A percentile compares a stretch with the other conserved stretches of the same genome.
These are phyloP conservation scores for Calcarius lapponicus DNA, from an alignment of 2,797 vertebrate species.

Conservation along the genomic window DNA sequence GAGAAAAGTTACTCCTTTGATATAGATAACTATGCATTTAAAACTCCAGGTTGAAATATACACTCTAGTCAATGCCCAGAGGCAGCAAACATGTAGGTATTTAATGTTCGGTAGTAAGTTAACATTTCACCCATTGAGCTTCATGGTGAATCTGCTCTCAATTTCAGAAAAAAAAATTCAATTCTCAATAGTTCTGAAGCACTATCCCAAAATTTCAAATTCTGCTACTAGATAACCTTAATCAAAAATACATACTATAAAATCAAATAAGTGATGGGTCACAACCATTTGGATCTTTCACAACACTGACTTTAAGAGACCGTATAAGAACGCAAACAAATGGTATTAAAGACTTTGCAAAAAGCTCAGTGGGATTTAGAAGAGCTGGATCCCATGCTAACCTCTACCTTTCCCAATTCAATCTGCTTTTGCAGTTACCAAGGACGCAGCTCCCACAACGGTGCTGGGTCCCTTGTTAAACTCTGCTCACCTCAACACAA, in stretches of 20 bases:
- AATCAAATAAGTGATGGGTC: neutral
- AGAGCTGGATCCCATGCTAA: neutral
- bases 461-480: neutral
- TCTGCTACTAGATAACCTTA: neutral
- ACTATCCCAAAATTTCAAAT: neutral
- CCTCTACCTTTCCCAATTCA: neutral
- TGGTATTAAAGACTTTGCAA: neutral
- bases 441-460: rapidly evolving
- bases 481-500: neutral
- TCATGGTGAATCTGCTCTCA: neutral
- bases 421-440: neutral
- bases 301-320: neutral
- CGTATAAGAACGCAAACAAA: neutral
- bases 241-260: neutral
- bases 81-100: neutral
- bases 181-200: neutral
- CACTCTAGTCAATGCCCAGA: neutral
- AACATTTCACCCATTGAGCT: neutral
- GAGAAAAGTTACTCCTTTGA: neutral
- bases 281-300: neutral
- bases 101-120: neutral
- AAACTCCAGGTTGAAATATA: neutral
- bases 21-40: neutral
- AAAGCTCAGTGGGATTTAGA: neutral
- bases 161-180: neutral